Evolutionary conservation across 2,113 vertebrate genomes (phyloP), one percentile per base, ranked within the genome.

Genomic region (Dolichotis patagonum): DNA sequence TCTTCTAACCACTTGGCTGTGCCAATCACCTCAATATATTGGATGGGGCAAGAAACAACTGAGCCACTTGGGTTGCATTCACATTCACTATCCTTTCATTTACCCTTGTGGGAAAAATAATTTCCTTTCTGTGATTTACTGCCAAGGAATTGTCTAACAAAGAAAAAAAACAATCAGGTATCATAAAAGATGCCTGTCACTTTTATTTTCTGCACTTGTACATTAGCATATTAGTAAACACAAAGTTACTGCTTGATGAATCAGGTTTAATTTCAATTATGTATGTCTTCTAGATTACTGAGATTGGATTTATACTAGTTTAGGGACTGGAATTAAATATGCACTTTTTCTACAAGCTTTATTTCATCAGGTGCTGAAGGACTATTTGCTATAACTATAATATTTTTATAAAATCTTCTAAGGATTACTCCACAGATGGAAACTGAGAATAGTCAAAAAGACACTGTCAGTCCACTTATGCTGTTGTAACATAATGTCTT

Each of bases 101-200:
- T 75, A 73, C 56, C 78, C 14, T 62, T 62, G 7, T 84, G 56
- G 26, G 24, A 43, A 62, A 58, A 77, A 41, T 65, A 52, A 32
- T 77, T 73, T 90, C 17, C 56, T n/a, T 88, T 65, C 43, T 90
- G 69, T 90, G n/a, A 67, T 67, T 93, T 67, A 93, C n/a, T 80
- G n/a, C 71, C n/a, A 54, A 10, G 43, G 46, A 65, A 65, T 84
- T 65, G 46, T 69, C 67, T 54, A 84, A 77, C 10, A 90, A 43
- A 83, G 11, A 46, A 75, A 90, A 84, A 94, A 46, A 46, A 46
- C 28, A 56, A 65, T 46, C 43, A 43, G 30, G 46, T 90, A 65
- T 77, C 13, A 54, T 46, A 90, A 30, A 84, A 30, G 52, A 77
- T 84, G n/a, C 14, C 60, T 89, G 56, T 30, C 67, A 83, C 75